These are phyloP conservation scores for Lamellibrachia luymesi DNA, from an alignment of 1,140 invertebrate species.

Conservation along the genomic window DNA sequence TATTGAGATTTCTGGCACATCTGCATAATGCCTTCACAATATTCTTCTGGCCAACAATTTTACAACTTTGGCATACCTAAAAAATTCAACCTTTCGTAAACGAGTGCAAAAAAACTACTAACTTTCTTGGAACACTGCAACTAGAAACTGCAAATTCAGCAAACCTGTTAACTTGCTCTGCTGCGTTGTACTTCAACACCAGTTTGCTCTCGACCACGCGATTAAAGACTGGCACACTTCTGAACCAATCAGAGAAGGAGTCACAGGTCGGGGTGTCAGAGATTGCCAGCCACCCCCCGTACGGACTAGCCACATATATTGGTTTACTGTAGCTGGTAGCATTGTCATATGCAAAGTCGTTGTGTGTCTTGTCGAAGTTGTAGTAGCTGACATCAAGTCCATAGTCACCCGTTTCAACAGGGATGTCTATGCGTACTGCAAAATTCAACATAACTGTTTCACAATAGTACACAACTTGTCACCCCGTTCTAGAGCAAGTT, in stretches of 20 bases:
- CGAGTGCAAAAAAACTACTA: too few species aligned
- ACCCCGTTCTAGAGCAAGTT: too few species aligned
- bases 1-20: too few species aligned
- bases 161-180: background rate
- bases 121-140: background rate
- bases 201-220: background rate
- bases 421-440: slow-evolving; percentile 18
- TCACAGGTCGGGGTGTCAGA: slow-evolving; percentile 30
- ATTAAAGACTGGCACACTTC: background rate
- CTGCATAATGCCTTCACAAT: too few species aligned
- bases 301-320: slow-evolving; percentile 35
- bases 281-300: slow-evolving; percentile 33
- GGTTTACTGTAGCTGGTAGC: slow-evolving; percentile 26
- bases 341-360: slow-evolving; percentile 32
- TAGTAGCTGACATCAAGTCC: slow-evolving; percentile 29
- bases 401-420: slow-evolving; percentile 26
- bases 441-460: background rate
- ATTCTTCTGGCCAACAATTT: too few species aligned
- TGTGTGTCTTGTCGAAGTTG: slow-evolving; percentile 32
- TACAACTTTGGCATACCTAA: too few species aligned
- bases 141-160: background rate
- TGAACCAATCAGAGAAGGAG: slow-evolving; percentile 32
- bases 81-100: too few species aligned
- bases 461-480: too few species aligned
- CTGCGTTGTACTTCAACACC: background rate